phyloP scores from a whole-genome alignment of 2,113 vertebrate species.

The Tautogolabrus adspersus region DNA sequence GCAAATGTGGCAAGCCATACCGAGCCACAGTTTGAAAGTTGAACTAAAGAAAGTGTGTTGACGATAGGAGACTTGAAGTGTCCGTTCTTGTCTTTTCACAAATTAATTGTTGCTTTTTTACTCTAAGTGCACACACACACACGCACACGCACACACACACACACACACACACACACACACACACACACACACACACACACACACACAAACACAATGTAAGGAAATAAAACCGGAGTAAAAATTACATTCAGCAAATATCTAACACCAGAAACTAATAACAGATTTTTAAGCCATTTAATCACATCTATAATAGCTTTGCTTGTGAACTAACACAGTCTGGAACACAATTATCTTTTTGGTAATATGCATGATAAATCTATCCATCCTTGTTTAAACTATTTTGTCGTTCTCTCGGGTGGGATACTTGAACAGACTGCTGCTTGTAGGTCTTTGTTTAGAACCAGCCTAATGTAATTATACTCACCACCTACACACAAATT shows the following conservation, averaged over 20 bases:
- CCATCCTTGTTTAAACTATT: conserved; percentile 52
- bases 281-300: not conserved
- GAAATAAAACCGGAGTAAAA: not conserved
- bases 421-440: conserved; percentile 61
- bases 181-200: no score
- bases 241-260: no score
- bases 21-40: conserved; percentile 8
- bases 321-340: conserved; percentile 8
- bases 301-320: conserved; percentile 1
- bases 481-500: conserved; percentile 75
- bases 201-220: not conserved
- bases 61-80: not conserved
- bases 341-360: conserved; percentile 29
- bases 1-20: conserved; percentile 25
- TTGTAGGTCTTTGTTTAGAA: conserved; percentile 72
- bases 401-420: conserved; percentile 52
- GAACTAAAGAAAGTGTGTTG: conserved; percentile 6
- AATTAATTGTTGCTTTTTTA: not conserved
- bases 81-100: not conserved
- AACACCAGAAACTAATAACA: no score
- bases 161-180: no score
- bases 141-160: not conserved
- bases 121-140: not conserved
- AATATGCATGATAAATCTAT: conserved; percentile 53
- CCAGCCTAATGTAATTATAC: conserved; percentile 74